Evolutionary conservation across 2,888 invertebrate species (phyloP).

Genomic region (Sialis fuliginosa): DNA sequence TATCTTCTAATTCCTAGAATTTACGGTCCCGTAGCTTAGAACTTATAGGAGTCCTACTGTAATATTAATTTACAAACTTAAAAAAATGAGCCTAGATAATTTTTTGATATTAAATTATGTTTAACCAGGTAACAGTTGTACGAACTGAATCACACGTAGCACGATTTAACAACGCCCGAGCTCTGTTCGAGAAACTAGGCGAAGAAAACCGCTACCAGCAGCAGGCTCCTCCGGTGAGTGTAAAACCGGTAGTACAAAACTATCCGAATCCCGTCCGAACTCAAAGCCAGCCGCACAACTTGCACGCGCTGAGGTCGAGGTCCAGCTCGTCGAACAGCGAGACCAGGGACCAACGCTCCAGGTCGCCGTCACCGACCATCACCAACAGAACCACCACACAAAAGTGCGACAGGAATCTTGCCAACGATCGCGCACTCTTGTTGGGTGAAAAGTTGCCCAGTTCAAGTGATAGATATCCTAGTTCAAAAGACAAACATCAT

Average conservation of each 20-base stretch:
- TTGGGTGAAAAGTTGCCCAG: too few relatives aligned
- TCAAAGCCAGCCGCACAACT: conserved; percentile 27
- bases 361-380: conserved; percentile 28
- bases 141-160: conserved; percentile 79
- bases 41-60: too few relatives aligned
- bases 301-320: conserved; percentile 38
- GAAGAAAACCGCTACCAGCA: conserved; percentile 39
- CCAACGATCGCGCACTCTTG: too few relatives aligned
- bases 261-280: conserved; percentile 18
- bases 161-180: conserved; percentile 80
- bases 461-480: too few relatives aligned
- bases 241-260: conserved; percentile 10
- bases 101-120: too few relatives aligned
- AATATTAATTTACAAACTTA: too few relatives aligned
- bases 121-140: conserved; percentile 43
- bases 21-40: too few relatives aligned
- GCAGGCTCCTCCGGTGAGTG: conserved; percentile 12
- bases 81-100: too few relatives aligned
- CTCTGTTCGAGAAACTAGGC: conserved; percentile 78
- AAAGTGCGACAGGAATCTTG: too few relatives aligned
- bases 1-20: too few relatives aligned
- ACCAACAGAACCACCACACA: conserved; percentile 10
- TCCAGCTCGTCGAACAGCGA: conserved; percentile 49
- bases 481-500: too few relatives aligned
- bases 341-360: conserved; percentile 21